Base-by-base conservation (phyloP, 2,113 vertebrate species). In the Numenius arquata region DNA sequence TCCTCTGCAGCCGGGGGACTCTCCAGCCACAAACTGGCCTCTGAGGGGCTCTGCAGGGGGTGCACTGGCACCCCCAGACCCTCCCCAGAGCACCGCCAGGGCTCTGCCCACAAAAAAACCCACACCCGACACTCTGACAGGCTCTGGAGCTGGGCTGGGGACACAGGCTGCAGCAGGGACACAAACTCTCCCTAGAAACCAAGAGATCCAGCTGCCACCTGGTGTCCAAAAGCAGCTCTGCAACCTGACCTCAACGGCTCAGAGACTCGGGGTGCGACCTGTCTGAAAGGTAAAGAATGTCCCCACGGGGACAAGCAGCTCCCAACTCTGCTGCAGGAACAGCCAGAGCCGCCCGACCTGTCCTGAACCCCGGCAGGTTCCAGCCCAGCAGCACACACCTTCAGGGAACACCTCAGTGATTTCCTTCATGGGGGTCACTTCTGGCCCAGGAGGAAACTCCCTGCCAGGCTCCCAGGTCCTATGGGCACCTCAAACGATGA, bases 151-250 rank as follows among this genome's bases (percentile, higher is more conserved):
- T 41, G 15, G 91, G 38, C 93, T 50, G 95, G 38, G 91, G 48
- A 14, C 56, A 27, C 53, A n/a, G 15, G 40, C 96, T 34, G 63
- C 61, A 77, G 90, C 87, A 67, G 92, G 83, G 73, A 90, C 85
- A 83, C 85, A 86, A 55, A 94, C 45, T 50, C 30, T 85, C 86
- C 95, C 67, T 84, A 38, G 75, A 29, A 76, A 12, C 27, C 78
- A 81, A 67, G 93, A 22, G 52, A 79, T 95, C 95, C 94, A 95
- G 95, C 81, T 97, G 97, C 97, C 97, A 97, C 90, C 98, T 98
- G 94, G 93, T 90, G 97, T 58, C 41, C 29, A 95, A 96, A 91
- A 95, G 41, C 22, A 91, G 84, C 84, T 91, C 43, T 55, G 66
- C 95, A 96, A 20, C n/a, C 9, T 61, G 48, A 55, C 20, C 53